Evolutionary conservation across 2,113 vertebrate species (phyloP), one percentile per base, ranked within the genome.

Genomic region (Myrmophylax atrothorax): DNA sequence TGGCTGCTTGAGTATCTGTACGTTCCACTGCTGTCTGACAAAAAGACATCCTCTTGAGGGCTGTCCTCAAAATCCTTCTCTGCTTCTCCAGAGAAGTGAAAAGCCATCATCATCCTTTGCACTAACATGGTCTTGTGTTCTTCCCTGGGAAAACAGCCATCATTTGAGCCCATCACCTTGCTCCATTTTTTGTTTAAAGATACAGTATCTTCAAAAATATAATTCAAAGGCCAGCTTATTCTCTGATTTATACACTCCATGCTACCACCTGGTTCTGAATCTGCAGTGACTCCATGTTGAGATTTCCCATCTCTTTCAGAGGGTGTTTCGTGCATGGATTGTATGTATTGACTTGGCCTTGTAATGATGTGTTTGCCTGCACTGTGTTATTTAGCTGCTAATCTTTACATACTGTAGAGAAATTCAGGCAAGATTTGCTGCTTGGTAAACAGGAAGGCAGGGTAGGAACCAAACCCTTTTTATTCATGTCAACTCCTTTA

Each of bases 301-400:
- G 73, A 47, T 75, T 84, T 77, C 23, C 58, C 25, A 24, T 93
- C 23, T 82, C 66, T 64, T 91, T 91, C 53, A 50, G 63, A 73
- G 42, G 28, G 56, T 8, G 11, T 87, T 87, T 84, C n/a, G 9
- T 76, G 73, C 49, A 22, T 53, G 33, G 49, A 17, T 87, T 49
- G 5, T 59, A 31, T 13, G 58, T 58, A 68, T 42, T 76, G 69
- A 35, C 53, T 82, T 85, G 25, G 63, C 42, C 29, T 80, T 81
- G 37, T 84, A 92, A 88, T 87, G 19, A 33, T 82, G 31, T 38
- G 67, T 83, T 91, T 96, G 28, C 47, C 90, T 87, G 37, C 44
- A 46, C 19, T 59, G 15, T 87, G 37, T 76, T 94, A 90, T 87
- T 94, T 88, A 94, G 64, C 68, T 90, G 80, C 56, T 84, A 69